These are phyloP conservation scores for Centruroides vittatus DNA, from an alignment of 1,140 invertebrate genomes.

Conservation along the genomic window DNA sequence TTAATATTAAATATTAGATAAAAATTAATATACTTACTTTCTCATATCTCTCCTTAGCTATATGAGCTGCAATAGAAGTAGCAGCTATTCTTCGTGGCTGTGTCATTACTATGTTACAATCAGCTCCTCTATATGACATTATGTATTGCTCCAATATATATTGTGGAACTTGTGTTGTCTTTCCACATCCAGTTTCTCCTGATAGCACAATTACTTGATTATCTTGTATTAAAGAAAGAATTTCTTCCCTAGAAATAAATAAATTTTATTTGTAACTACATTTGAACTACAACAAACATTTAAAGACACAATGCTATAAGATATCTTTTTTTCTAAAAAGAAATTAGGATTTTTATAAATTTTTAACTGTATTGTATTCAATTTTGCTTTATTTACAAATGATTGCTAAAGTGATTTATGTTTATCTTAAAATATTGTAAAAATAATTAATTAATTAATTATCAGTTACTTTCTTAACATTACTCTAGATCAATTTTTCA, in stretches of 20 bases:
- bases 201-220: constrained; percentile 75
- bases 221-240: constrained; percentile 70
- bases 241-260: background rate
- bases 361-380: too few relatives aligned
- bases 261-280: background rate
- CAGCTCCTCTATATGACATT: constrained; percentile 26
- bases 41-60: constrained; percentile 49
- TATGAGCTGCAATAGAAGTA: constrained; percentile 58
- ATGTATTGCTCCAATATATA: constrained; percentile 68
- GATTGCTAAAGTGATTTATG: too few relatives aligned
- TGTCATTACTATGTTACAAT: constrained; percentile 72
- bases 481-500: too few relatives aligned
- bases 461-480: too few relatives aligned
- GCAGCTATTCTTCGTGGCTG: constrained; percentile 75
- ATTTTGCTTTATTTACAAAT: too few relatives aligned
- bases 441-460: too few relatives aligned
- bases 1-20: too few relatives aligned
- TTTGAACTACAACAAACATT: too few relatives aligned
- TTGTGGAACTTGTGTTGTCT: constrained; percentile 62
- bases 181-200: constrained; percentile 86
- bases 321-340: too few relatives aligned
- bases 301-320: too few relatives aligned
- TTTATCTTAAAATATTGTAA: too few relatives aligned
- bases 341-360: too few relatives aligned
- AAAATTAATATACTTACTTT: background rate